Conservation (phyloP, 2,888 invertebrate species). For the Sipha maydis region DNA sequence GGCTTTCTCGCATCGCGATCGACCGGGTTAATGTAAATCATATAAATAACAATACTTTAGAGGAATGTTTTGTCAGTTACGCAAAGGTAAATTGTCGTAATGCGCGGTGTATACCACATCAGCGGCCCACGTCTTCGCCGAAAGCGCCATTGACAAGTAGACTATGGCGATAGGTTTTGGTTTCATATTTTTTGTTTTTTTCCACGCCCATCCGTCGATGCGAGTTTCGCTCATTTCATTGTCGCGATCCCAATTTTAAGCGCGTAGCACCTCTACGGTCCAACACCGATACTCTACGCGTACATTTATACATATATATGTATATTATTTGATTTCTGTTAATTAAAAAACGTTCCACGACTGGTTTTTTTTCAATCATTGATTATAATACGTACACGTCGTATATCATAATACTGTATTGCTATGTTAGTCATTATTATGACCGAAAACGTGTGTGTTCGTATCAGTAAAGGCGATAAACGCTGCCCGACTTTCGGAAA, state of each 20-base stretch:
- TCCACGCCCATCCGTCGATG: slow-evolving; percentile 13
- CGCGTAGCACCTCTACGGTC: neutral
- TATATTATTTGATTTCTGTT: neutral
- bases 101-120: neutral
- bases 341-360: neutral
- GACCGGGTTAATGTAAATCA: neutral
- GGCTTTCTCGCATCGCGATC: neutral
- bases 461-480: no score
- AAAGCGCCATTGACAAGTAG: slow-evolving; percentile 40
- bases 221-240: slow-evolving; percentile 29
- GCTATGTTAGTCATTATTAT: no score
- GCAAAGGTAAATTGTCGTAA: slow-evolving; percentile 3
- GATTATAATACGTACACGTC: no score
- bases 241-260: neutral
- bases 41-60: neutral
- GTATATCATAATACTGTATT: no score
- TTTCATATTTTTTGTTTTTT: slow-evolving; percentile 1
- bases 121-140: slow-evolving; percentile 39
- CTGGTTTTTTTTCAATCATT: no score
- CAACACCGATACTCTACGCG: neutral
- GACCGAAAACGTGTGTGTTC: no score
- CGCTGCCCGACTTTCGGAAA: no score
- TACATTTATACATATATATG: neutral
- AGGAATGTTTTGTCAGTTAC: slow-evolving; percentile 25
- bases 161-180: neutral